Percentiles rank a stretch among this genome's conserved stretches.
Conservation (phyloP, 2,888 invertebrate species). For the Dorcus parallelipipedus region DNA sequence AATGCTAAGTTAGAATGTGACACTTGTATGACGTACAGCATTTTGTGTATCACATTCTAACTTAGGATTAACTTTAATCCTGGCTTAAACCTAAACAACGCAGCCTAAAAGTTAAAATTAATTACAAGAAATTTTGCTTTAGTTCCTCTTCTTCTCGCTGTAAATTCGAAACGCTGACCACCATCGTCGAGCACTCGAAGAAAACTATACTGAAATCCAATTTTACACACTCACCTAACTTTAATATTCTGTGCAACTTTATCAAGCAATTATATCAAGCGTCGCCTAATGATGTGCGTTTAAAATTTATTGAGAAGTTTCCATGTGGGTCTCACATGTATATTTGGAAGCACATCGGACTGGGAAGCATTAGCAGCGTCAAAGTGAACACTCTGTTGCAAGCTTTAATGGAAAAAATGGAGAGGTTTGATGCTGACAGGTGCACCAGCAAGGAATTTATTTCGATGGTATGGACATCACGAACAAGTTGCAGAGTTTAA, state of each 20-base stretch:
- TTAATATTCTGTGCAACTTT: conserved; percentile 27
- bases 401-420: conserved; percentile 16
- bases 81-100: no score
- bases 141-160: not conserved
- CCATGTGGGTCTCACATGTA: conserved; percentile 12
- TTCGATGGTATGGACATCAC: conserved; percentile 18
- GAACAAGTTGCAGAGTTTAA: not conserved
- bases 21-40: no score
- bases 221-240: conserved; percentile 29
- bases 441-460: conserved; percentile 17
- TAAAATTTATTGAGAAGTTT: conserved; percentile 18
- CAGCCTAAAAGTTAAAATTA: no score
- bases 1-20: no score
- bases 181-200: conserved; percentile 11
- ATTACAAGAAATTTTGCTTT: not conserved
- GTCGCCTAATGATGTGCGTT: conserved; percentile 20
- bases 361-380: conserved; percentile 11
- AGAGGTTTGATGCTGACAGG: conserved; percentile 10
- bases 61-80: no score
- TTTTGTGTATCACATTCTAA: no score
- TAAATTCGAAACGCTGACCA: conserved; percentile 8
- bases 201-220: conserved; percentile 15
- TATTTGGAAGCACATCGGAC: conserved; percentile 23
- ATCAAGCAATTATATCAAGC: conserved; percentile 25
- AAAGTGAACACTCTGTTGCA: conserved; percentile 18